phyloP scores from a whole-genome alignment of 2,888 invertebrate genomes.

The Lasioglossum lativentre region DNA sequence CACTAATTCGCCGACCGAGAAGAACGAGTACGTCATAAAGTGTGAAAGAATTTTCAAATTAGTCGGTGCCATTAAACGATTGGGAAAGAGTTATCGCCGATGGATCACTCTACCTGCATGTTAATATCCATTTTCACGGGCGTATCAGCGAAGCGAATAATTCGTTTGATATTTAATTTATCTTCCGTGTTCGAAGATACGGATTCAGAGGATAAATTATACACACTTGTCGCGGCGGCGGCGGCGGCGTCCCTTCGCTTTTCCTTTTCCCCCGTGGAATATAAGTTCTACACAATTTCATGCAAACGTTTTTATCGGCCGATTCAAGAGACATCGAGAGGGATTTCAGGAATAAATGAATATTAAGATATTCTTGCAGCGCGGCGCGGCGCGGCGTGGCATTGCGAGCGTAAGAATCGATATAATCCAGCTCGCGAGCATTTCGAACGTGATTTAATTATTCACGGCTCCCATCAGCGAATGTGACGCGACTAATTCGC shows the following conservation, averaged over 20 bases:
- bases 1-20: not conserved
- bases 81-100: not conserved
- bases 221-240: slow-evolving; percentile 6
- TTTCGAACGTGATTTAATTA: slow-evolving; percentile 35
- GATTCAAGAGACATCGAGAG: slow-evolving; percentile 37
- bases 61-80: not conserved
- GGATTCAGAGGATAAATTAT: slow-evolving; percentile 15
- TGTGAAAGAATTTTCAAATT: not conserved
- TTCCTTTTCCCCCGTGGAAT: not conserved
- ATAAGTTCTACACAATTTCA: slow-evolving; percentile 13
- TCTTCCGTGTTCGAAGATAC: not conserved
- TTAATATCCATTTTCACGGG: slow-evolving; percentile 7
- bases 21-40: not conserved
- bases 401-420: slow-evolving; percentile 13
- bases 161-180: slow-evolving; percentile 20
- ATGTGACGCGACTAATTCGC: slow-evolving; percentile 5
- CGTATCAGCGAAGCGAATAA: slow-evolving; percentile 9
- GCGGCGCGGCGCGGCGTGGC: not conserved
- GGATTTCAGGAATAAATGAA: slow-evolving; percentile 44
- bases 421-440: slow-evolving; percentile 18
- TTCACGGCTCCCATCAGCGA: slow-evolving; percentile 3
- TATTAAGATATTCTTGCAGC: slow-evolving; percentile 39
- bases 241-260: not conserved
- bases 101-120: not conserved
- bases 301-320: slow-evolving; percentile 30